Conservation (phyloP, 2,888 invertebrate genomes). For the Chymomyza procnemis region DNA sequence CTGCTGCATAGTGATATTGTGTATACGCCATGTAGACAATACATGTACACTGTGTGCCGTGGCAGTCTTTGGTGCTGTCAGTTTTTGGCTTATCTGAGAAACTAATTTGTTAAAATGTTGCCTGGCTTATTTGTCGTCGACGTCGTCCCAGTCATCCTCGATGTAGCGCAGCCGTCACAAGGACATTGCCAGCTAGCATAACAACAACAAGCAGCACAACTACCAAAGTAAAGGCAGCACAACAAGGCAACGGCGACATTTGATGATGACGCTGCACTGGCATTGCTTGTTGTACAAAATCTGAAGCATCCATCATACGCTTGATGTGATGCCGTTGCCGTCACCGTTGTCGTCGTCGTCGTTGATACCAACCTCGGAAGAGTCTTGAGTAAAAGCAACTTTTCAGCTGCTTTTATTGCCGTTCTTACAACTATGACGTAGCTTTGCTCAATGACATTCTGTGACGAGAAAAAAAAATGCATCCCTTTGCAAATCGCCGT, state of each 20-base stretch:
- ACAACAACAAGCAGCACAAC: background rate
- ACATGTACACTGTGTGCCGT: conserved; percentile 13
- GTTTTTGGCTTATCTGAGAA: conserved; percentile 55
- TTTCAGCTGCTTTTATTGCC: conserved; percentile 32
- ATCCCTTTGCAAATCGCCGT: background rate
- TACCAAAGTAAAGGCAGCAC: no score
- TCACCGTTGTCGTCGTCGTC: background rate
- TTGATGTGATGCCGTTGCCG: conserved; percentile 27
- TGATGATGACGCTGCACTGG: conserved; percentile 28
- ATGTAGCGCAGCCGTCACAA: background rate
- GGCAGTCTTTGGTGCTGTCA: conserved; percentile 15
- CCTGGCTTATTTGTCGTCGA: conserved; percentile 52
- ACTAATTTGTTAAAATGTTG: conserved; percentile 72
- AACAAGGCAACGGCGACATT: conserved; percentile 10
- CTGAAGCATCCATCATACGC: conserved; percentile 57
- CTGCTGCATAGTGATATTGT: background rate
- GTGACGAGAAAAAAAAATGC: conserved; percentile 43
- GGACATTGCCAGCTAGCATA: background rate
- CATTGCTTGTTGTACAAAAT: conserved; percentile 25
- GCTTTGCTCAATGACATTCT: conserved; percentile 42
- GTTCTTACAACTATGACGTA: background rate
- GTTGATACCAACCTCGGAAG: background rate
- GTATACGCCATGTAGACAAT: background rate
- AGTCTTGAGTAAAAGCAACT: conserved; percentile 28
- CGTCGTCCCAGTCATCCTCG: background rate